Base-by-base conservation (phyloP, 2,888 invertebrate species). In the Eupelmus urozonus region DNA sequence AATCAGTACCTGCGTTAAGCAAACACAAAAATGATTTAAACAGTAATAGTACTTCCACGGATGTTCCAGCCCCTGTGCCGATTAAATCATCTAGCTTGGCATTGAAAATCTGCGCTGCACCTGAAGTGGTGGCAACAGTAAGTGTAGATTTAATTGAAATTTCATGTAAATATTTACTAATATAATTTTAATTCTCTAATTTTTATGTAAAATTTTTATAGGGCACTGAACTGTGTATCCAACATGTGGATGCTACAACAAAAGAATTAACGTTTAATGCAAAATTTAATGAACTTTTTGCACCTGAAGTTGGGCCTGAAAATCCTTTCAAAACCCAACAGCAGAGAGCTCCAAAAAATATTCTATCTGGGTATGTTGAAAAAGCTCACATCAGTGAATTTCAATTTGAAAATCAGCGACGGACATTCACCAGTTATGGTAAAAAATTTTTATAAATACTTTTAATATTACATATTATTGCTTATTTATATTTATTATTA, bases 331-430 rank as follows among this genome's bases (percentile, higher is more conserved):
- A 96, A 90, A 97, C 98, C 0, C 94, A 95, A 86, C 97, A 98
- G 86, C 95, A 97, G 91, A 93, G 92, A 81, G 96, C 98, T 0
- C 92, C 93, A 5, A 95, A 97, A 87, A 99, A 99, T 88, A 98
- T 96, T 85, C 91, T 99, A 13, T 95, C 98, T 0, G 99, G 99
- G 0, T 98, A 93, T 90, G 96, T 98, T 0, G 99, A 99, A 87
- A 94, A 95, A 81, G 98, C 98, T 0, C 97, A 98, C 89, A 94
- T 99, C 66, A 98, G 96, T 90, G 96, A 96, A 84, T 99, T 99
- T 90, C 97, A 98, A 85, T 99, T 99, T 92, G 99, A 99, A 90
- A 97, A 96, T 88, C 98, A 99, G 88, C 92, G 98, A 76, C 91
- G 97, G 85, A 98, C 98, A 20, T 99, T 99, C 89, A 94, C 95